Conservation (phyloP, 2,113 vertebrate genomes). For the Vicugna pacos region DNA sequence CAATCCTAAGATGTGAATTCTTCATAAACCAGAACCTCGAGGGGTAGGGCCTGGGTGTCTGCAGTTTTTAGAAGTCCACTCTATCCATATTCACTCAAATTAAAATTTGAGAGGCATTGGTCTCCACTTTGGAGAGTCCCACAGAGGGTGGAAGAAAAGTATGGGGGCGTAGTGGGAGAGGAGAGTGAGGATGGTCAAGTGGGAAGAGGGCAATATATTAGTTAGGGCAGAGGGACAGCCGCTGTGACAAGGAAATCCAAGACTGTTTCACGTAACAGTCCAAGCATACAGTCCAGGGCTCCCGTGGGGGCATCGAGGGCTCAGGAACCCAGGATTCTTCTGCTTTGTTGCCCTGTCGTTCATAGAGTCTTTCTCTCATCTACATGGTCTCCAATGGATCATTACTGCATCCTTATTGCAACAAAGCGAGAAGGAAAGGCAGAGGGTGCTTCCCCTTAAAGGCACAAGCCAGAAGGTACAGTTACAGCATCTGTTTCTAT, state of each 20-base stretch:
- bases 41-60: background rate
- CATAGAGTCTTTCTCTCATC: background rate
- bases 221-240: background rate
- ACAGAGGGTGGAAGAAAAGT: background rate
- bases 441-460: background rate
- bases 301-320: fast-evolving
- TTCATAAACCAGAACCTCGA: background rate
- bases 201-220: background rate
- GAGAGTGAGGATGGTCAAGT: too few relatives aligned
- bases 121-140: background rate
- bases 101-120: background rate
- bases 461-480: background rate
- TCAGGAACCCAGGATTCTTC: background rate
- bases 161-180: background rate
- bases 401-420: background rate
- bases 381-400: background rate
- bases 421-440: background rate
- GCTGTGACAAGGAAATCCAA: background rate
- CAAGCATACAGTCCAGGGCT: background rate
- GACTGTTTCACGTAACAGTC: too few relatives aligned
- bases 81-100: background rate
- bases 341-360: background rate
- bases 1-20: background rate
- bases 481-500: background rate
- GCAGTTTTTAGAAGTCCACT: background rate